These are phyloP conservation scores for Caenorhabditis angaria DNA, from an alignment of 2,888 invertebrate species.

Conservation along the genomic window DNA sequence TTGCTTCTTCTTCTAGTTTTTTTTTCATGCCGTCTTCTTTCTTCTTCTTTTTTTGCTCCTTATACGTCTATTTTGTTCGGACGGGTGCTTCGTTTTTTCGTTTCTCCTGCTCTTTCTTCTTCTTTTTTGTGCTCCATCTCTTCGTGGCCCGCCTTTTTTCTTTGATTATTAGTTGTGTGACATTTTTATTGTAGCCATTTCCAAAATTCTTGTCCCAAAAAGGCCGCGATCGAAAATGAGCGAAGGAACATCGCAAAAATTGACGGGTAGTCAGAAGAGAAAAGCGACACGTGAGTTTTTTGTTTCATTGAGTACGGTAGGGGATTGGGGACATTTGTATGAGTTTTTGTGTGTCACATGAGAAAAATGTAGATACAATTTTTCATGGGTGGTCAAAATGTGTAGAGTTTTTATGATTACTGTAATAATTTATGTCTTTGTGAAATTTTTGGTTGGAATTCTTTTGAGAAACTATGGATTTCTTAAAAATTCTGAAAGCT, in stretches of 20 bases:
- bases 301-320: too few relatives aligned
- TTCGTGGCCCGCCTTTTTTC: slow-evolving; percentile 4
- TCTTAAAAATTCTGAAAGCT: too few relatives aligned
- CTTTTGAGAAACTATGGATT: too few relatives aligned
- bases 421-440: too few relatives aligned
- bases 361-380: not conserved
- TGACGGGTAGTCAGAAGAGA: not conserved
- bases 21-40: slow-evolving; percentile 17
- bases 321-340: not conserved
- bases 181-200: not conserved
- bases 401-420: too few relatives aligned
- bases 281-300: not conserved
- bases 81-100: too few relatives aligned
- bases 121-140: not conserved
- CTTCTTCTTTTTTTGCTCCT: slow-evolving; percentile 16
- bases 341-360: not conserved
- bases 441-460: too few relatives aligned
- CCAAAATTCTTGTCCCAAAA: not conserved
- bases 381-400: too few relatives aligned
- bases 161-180: slow-evolving; percentile 2
- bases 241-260: not conserved
- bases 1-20: not conserved
- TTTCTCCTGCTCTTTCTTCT: not conserved
- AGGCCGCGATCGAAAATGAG: not conserved
- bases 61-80: slow-evolving; percentile 16